phyloP scores from a whole-genome alignment of 2,888 invertebrate species.

The Dione vanillae region DNA sequence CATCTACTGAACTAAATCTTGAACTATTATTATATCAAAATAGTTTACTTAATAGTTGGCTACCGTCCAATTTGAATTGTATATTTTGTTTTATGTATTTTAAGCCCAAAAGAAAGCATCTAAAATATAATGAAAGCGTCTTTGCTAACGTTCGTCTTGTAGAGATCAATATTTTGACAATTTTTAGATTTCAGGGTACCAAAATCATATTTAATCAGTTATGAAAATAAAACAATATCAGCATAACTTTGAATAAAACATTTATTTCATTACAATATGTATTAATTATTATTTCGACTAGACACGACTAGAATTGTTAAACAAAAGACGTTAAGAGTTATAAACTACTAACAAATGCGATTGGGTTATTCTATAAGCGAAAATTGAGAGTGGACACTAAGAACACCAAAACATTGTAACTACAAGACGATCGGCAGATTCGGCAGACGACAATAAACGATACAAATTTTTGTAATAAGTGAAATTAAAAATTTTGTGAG shows the following conservation, averaged over 20 bases:
- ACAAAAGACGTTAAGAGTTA: constrained; percentile 59
- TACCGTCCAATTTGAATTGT: constrained; percentile 28
- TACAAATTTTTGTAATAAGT: constrained; percentile 74
- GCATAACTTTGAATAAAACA: constrained; percentile 54
- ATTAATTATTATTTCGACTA: constrained; percentile 61
- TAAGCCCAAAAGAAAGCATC: constrained; percentile 70
- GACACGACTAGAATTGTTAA: constrained; percentile 74
- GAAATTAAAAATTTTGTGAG: constrained; percentile 79
- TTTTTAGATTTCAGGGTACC: constrained; percentile 13
- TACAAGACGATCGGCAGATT: constrained; percentile 80
- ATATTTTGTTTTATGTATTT: constrained; percentile 48
- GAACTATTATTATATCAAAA: constrained; percentile 36
- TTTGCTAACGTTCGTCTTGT: constrained; percentile 76
- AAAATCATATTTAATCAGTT: constrained; percentile 36
- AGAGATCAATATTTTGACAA: constrained; percentile 51
- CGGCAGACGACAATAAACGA: constrained; percentile 70
- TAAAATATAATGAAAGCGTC: constrained; percentile 70
- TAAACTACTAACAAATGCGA: constrained; percentile 57
- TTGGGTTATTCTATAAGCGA: constrained; percentile 46
- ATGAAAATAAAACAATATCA: constrained; percentile 77
- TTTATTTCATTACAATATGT: constrained; percentile 67
- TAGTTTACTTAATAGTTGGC: constrained; percentile 26
- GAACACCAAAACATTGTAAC: constrained; percentile 66
- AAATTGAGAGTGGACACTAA: constrained; percentile 47
- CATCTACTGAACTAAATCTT: constrained; percentile 30